Percentiles rank a stretch among this genome's conserved stretches.
phyloP scores from a whole-genome alignment of 2,888 invertebrate species.

The Clusia tigrina region DNA sequence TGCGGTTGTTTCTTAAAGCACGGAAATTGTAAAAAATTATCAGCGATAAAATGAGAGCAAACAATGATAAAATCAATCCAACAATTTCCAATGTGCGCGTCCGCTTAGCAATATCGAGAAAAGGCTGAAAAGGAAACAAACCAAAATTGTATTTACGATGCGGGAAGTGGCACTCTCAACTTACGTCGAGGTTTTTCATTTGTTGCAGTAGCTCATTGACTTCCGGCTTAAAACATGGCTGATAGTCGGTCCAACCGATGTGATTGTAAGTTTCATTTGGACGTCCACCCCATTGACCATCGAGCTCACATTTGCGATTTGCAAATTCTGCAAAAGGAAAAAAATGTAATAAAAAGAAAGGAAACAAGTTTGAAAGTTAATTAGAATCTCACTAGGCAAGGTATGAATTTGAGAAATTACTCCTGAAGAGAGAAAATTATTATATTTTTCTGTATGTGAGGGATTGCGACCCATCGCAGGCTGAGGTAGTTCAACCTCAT shows the following conservation, averaged over 20 bases:
- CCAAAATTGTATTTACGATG: background rate
- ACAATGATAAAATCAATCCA: conserved; percentile 83
- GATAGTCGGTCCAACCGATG: conserved; percentile 84
- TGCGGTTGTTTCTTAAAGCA: conserved; percentile 80
- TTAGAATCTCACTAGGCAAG: too few species aligned
- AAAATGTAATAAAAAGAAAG: background rate
- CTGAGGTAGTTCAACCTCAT: too few species aligned
- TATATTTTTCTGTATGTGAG: too few species aligned
- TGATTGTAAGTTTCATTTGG: conserved; percentile 59
- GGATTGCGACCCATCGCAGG: too few species aligned
- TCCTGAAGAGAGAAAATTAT: too few species aligned
- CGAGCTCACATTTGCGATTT: conserved; percentile 72
- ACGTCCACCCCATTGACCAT: conserved; percentile 76
- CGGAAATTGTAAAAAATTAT: conserved; percentile 83
- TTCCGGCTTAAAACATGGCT: conserved; percentile 78
- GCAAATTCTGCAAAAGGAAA: conserved; percentile 78
- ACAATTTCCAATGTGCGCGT: conserved; percentile 82
- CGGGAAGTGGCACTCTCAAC: conserved; percentile 12
- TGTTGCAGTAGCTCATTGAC: conserved; percentile 72
- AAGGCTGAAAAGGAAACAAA: conserved; percentile 65
- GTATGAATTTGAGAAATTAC: too few species aligned
- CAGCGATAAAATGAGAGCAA: conserved; percentile 78
- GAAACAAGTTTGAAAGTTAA: too few species aligned
- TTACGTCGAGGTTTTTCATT: conserved; percentile 62
- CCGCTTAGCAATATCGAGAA: conserved; percentile 73